These are phyloP conservation scores for Diprion similis DNA, from an alignment of 1,140 invertebrate genomes.

Conservation along the genomic window DNA sequence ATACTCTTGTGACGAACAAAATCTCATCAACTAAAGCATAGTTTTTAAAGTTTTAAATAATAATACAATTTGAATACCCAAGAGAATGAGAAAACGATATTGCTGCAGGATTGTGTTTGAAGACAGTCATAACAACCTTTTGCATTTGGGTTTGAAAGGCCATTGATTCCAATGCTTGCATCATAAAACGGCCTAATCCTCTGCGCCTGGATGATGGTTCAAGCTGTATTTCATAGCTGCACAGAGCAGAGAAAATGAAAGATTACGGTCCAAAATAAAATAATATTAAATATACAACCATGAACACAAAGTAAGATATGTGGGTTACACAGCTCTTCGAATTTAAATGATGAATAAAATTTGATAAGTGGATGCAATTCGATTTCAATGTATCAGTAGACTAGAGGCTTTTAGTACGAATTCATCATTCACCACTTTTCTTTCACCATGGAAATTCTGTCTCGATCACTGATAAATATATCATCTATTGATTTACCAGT, in stretches of 20 bases:
- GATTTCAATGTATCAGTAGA: neutral
- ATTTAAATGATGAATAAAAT: constrained; percentile 7
- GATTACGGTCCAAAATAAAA: neutral
- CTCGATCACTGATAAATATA: neutral
- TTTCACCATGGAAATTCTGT: neutral
- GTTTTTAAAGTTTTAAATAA: constrained; percentile 6
- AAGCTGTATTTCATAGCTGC: constrained; percentile 85
- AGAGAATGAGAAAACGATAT: constrained; percentile 75
- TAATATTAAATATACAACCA: neutral
- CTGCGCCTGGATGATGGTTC: constrained; percentile 69
- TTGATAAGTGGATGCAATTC: constrained; percentile 7
- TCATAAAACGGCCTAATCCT: constrained; percentile 82
- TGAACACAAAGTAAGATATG: too few species aligned
- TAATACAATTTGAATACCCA: constrained; percentile 62
- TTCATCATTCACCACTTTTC: neutral
- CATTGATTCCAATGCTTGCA: constrained; percentile 79
- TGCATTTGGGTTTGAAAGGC: constrained; percentile 74
- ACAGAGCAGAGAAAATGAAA: constrained; percentile 28
- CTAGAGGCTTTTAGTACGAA: neutral
- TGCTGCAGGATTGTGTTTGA: constrained; percentile 76
- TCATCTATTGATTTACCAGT: constrained; percentile 68
- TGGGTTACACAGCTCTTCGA: neutral
- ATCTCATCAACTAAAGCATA: neutral
- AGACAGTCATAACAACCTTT: constrained; percentile 83
- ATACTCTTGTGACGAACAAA: neutral